phyloP scores from a whole-genome alignment of 1,140 invertebrate species.

The Cryptotermes secundus region DNA sequence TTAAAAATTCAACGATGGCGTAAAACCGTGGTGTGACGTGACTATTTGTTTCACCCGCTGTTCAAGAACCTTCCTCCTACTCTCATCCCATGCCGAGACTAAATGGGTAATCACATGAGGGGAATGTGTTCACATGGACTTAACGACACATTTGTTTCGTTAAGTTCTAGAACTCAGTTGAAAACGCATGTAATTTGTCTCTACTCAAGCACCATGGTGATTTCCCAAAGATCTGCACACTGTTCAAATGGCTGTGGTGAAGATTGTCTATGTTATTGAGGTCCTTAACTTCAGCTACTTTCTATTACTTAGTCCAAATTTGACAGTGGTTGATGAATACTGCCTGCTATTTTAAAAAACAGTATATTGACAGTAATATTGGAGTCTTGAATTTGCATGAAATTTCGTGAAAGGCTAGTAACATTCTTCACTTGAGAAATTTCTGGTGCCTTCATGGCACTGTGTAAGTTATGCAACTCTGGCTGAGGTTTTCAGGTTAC shows the following conservation, averaged over 20 bases:
- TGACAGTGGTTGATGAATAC: neutral
- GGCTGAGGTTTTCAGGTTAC: neutral
- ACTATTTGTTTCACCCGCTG: neutral
- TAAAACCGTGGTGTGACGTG: neutral
- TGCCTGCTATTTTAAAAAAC: neutral
- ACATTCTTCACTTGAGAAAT: no score
- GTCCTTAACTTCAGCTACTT: neutral
- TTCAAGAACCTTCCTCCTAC: neutral
- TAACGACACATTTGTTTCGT: neutral
- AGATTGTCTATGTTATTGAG: neutral
- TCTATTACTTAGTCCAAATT: slow-evolving; percentile 9
- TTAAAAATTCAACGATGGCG: slow-evolving; percentile 52
- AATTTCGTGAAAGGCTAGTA: no score
- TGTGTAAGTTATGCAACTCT: neutral
- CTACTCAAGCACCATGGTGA: neutral
- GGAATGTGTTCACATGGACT: no score
- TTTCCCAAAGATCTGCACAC: neutral
- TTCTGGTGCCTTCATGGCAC: neutral
- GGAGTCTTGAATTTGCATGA: no score
- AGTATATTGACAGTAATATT: no score
- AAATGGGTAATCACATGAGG: neutral
- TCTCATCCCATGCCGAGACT: neutral
- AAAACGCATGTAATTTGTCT: no score
- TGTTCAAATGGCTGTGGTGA: neutral
- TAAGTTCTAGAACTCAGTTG: neutral